Evolutionary conservation across 2,888 invertebrate genomes (phyloP).

Genomic region (Aphidius colemani): DNA sequence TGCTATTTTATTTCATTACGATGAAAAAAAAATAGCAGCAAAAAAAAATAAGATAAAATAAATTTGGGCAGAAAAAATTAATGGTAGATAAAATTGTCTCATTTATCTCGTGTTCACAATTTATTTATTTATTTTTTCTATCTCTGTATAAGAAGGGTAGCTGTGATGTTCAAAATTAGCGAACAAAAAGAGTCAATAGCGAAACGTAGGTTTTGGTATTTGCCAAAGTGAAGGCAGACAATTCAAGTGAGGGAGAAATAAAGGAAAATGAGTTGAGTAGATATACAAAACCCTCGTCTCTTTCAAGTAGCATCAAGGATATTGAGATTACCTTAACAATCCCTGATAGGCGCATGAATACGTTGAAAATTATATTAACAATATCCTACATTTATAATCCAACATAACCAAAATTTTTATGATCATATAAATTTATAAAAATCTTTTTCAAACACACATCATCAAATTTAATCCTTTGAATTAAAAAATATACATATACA

Average conservation of each 20-base stretch:
- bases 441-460: too few species aligned
- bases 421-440: too few species aligned
- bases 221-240: not conserved
- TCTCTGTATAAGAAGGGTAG: not conserved
- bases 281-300: not conserved
- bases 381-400: not conserved
- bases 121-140: not conserved
- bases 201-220: not conserved
- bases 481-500: too few species aligned
- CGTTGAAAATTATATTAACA: not conserved
- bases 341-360: not conserved
- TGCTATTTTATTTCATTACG: too few species aligned
- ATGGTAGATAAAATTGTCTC: constrained; percentile 1
- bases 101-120: not conserved
- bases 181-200: constrained; percentile 7
- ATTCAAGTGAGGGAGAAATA: not conserved
- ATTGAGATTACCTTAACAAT: constrained; percentile 16
- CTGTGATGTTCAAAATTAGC: constrained; percentile 6
- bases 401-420: too few species aligned
- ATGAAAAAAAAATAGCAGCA: not conserved
- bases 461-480: too few species aligned
- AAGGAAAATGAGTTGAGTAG: not conserved
- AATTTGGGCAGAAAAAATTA: not conserved
- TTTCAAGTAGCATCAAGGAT: constrained; percentile 4
- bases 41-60: not conserved